Base-by-base conservation (phyloP, 2,888 invertebrate species). In the Trichacis sp. region DNA sequence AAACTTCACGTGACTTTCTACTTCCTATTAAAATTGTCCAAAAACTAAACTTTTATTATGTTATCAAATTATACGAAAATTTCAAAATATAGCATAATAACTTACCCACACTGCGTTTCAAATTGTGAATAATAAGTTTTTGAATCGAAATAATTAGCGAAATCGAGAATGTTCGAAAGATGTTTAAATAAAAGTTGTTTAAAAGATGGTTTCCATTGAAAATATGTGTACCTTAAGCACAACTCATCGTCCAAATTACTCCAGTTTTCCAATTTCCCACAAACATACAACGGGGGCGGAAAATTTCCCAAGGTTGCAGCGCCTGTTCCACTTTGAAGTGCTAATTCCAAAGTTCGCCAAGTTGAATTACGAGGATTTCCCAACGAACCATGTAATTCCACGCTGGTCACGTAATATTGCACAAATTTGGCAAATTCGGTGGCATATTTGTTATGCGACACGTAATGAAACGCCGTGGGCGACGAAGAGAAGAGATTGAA, bases 281-380 rank as follows among this genome's bases (percentile, higher is more conserved):
- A 76, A 18, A 73, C 64, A 50, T 74, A 72, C 61, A 73, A 71
- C 0, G 74, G 68, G 0, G 70, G 51, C 18, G 75, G 77, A 11
- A 75, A 15, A 58, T 66, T 60, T 0, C 75, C 77, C 1, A 69
- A 61, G 38, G 71, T 52, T 3, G 73, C 65, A 1, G 73, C 59
- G 1, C 66, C 68, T n/a, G 72, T 68, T 14, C 68, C 73, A 2
- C 40, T 55, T 48, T 62, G 51, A 49, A 61, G 36, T 40, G 64
- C 33, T 60, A 51, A 5, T 47, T 40, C 17, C 11, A 38, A 40
- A 49, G 33, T 14, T 42, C 49, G 29, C 59, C 61, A 54, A 9
- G 64, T 24, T 14, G 70, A 71, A 36, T 57, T 47, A n/a, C 50
- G 9, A 38, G 68, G 70, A 36, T 59, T 24, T 24, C 43, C 47